These are phyloP conservation scores for Xestia xanthographa DNA, from an alignment of 2,888 invertebrate genomes.

Conservation along the genomic window DNA sequence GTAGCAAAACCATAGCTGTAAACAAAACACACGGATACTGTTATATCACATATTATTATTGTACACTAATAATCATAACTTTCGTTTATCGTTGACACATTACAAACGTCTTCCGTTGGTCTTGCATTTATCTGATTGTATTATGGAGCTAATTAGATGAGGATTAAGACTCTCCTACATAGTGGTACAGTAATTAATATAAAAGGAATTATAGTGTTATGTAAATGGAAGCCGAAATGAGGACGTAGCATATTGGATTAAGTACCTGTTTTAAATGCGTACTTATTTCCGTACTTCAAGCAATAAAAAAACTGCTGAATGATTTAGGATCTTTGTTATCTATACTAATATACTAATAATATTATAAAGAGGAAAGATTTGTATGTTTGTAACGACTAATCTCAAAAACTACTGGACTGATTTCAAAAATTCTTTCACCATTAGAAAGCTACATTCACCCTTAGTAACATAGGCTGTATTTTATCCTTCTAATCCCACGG, in stretches of 20 bases:
- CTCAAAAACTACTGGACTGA: too few species aligned
- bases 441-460: too few species aligned
- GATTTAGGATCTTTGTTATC: too few species aligned
- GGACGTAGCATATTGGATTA: conserved; percentile 43
- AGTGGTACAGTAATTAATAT: conserved; percentile 24
- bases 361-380: too few species aligned
- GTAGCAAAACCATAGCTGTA: conserved; percentile 60
- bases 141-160: conserved; percentile 46
- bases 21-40: conserved; percentile 79
- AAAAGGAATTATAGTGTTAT: conserved; percentile 32
- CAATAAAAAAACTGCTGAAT: not conserved
- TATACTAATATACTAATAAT: too few species aligned
- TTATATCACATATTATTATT: conserved; percentile 79
- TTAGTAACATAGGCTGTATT: too few species aligned
- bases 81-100: conserved; percentile 75
- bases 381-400: too few species aligned
- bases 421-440: too few species aligned
- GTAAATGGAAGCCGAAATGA: conserved; percentile 25
- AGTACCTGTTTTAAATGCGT: conserved; percentile 4
- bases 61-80: conserved; percentile 68
- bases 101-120: conserved; percentile 65
- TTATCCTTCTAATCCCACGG: too few species aligned
- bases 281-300: conserved; percentile 10
- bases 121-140: conserved; percentile 48
- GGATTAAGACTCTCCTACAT: conserved; percentile 44